Base-by-base conservation (phyloP, 2,113 vertebrate species). In the Catharus fuscescens region DNA sequence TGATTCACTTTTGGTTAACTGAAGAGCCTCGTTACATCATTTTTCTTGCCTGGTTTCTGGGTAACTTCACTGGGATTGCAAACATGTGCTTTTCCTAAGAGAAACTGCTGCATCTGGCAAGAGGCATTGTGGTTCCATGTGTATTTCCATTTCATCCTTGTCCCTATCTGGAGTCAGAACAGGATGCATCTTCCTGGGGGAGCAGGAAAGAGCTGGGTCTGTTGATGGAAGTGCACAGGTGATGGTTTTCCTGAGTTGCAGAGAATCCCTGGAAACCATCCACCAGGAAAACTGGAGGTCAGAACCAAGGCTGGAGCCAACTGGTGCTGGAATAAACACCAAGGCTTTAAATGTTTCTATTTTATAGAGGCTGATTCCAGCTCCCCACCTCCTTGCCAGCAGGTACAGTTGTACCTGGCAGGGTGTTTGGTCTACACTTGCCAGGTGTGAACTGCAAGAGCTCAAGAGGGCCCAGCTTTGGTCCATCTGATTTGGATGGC, bases 1-100 rank as follows among this genome's bases (percentile, higher is more conserved):
- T 96, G 96, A 95, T 95, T 96, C 80, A 89, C 48, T 92, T 91
- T 53, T 80, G 74, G 88, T 84, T 71, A 80, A 79, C 44, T 40
- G 73, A 80, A 85, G 72, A 82, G 24, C 66, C 52, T 77, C 1
- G 15, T 90, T 94, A 80, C 79, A 80, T 94, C 86, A 91, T 76
- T 94, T n/a, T 78, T 21, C 38, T 88, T 0, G 12, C 77, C 34
- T 84, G 61, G 18, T 72, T 88, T 90, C 74, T 66, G 53, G 56
- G 82, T 8, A 5, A 3, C 45, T 91, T 86, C 23, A 13, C 15
- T 0, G 3, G 34, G 60, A 96, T 90, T 64, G 21, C 11, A 57
- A 85, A 74, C 14, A 1, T 34, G 15, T 52, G 34, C 42, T 81
- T 85, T 73, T 87, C 34, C 23, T 47, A 24, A 9, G 66, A 25